Conservation (phyloP, 2,113 vertebrate species). For the Hepsetus odoe region DNA sequence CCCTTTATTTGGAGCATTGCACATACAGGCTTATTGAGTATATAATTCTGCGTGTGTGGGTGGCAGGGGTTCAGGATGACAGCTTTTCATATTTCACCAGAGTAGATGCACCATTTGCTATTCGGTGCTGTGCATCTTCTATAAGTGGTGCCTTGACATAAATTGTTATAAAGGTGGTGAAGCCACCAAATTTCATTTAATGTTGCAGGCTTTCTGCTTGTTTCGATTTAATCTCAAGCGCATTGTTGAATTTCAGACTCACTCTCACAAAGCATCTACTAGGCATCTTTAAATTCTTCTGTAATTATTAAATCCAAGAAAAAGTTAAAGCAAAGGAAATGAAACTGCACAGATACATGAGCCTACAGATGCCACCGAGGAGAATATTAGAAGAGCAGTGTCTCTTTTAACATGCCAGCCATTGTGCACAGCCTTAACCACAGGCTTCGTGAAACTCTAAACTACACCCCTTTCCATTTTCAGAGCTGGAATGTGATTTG, state of each 20-base stretch:
- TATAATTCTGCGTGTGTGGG: slow-evolving; percentile 36
- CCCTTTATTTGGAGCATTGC: slow-evolving; percentile 5
- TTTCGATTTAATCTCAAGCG: slow-evolving; percentile 12
- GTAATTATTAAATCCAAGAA: not conserved
- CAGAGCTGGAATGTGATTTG: slow-evolving; percentile 16
- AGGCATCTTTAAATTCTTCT: too few relatives aligned
- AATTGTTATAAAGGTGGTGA: slow-evolving; percentile 7
- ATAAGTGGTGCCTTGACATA: slow-evolving; percentile 27
- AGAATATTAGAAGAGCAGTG: slow-evolving; percentile 33
- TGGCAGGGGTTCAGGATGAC: slow-evolving; percentile 30
- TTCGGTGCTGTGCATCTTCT: slow-evolving; percentile 26
- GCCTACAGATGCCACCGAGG: not conserved
- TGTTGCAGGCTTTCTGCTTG: not conserved
- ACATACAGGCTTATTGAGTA: slow-evolving; percentile 15
- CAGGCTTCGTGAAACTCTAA: slow-evolving; percentile 30
- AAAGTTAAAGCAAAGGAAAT: not conserved
- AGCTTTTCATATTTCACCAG: slow-evolving; percentile 51
- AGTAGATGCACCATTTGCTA: slow-evolving; percentile 33
- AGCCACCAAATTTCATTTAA: not conserved
- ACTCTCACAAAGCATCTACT: not conserved
- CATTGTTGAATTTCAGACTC: slow-evolving; percentile 1
- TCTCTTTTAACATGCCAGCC: slow-evolving; percentile 39
- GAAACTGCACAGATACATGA: not conserved
- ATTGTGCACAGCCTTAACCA: slow-evolving; percentile 11
- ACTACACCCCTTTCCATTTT: slow-evolving; percentile 20